A percentile compares a stretch with the other conserved stretches of the same genome.
Evolutionary conservation across 2,113 vertebrate species (phyloP).

Genomic region (Macquaria australasica): DNA sequence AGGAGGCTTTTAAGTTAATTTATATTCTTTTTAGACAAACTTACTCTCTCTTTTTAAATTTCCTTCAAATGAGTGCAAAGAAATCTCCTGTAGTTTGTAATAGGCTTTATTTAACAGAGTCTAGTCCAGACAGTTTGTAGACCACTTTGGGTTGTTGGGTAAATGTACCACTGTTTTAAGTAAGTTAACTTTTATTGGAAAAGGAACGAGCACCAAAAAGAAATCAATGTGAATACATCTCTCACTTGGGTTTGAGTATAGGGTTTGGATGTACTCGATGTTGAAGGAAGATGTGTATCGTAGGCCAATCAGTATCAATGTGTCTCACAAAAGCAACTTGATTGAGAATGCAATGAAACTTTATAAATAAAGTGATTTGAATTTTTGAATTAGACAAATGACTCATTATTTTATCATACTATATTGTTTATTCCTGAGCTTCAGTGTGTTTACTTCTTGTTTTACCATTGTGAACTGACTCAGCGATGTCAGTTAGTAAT

Average conservation of each 20-base stretch:
- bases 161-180: constrained; percentile 69
- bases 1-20: constrained; percentile 87
- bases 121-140: constrained; percentile 68
- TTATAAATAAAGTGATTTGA: constrained; percentile 79
- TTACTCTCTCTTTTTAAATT: constrained; percentile 61
- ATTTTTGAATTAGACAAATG: constrained; percentile 54
- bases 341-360: constrained; percentile 70
- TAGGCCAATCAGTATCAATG: constrained; percentile 43
- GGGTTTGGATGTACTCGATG: constrained; percentile 22
- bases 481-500: too few relatives aligned
- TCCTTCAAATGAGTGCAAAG: constrained; percentile 65
- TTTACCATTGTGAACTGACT: too few relatives aligned
- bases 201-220: constrained; percentile 34
- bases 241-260: constrained; percentile 27
- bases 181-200: constrained; percentile 41
- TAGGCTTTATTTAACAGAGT: constrained; percentile 80
- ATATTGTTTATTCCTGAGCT: background rate
- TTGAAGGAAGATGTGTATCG: constrained; percentile 41
- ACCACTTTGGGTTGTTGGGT: constrained; percentile 68
- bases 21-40: constrained; percentile 82
- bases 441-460: background rate
- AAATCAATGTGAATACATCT: constrained; percentile 59
- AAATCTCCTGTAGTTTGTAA: constrained; percentile 74
- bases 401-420: background rate
- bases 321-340: constrained; percentile 68